Conservation (phyloP, 2,888 invertebrate genomes). For the Microctonus aethiopoides region DNA sequence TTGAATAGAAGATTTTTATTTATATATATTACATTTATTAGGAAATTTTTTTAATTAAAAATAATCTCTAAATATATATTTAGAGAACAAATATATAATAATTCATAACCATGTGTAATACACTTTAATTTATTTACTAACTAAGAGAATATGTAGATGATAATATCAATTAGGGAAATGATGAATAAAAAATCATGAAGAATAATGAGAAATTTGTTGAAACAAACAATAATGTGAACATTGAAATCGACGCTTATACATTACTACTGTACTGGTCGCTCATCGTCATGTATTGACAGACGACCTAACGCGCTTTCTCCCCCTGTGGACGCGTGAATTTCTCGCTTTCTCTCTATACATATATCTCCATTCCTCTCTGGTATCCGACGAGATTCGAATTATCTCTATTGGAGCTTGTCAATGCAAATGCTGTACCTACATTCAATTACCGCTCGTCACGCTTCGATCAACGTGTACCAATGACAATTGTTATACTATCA, state of each 20-base stretch:
- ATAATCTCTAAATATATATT: too few species aligned
- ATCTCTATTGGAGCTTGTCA: conserved; percentile 66
- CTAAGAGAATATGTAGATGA: too few species aligned
- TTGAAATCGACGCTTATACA: conserved; percentile 25
- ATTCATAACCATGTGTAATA: too few species aligned
- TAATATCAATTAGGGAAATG: too few species aligned
- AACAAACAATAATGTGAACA: conserved; percentile 51
- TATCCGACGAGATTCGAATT: conserved; percentile 66
- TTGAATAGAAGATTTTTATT: background rate
- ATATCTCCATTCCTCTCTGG: conserved; percentile 54
- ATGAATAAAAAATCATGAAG: background rate
- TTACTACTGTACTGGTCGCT: conserved; percentile 7
- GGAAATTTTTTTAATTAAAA: background rate
- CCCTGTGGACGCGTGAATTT: conserved; percentile 36
- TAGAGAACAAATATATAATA: too few species aligned
- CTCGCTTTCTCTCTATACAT: conserved; percentile 34
- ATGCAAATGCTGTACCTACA: conserved; percentile 66
- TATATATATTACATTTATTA: background rate
- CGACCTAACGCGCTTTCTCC: conserved; percentile 56
- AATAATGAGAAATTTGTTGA: conserved; percentile 37
- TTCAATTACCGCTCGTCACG: conserved; percentile 66
- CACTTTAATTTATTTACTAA: too few species aligned
- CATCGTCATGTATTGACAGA: conserved; percentile 68
- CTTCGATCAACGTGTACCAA: conserved; percentile 60
- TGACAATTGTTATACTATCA: conserved; percentile 31